Evolutionary conservation across 1,140 invertebrate species (phyloP), one percentile per base, ranked within the genome.

Genomic region (Diachasma alloeum): DNA sequence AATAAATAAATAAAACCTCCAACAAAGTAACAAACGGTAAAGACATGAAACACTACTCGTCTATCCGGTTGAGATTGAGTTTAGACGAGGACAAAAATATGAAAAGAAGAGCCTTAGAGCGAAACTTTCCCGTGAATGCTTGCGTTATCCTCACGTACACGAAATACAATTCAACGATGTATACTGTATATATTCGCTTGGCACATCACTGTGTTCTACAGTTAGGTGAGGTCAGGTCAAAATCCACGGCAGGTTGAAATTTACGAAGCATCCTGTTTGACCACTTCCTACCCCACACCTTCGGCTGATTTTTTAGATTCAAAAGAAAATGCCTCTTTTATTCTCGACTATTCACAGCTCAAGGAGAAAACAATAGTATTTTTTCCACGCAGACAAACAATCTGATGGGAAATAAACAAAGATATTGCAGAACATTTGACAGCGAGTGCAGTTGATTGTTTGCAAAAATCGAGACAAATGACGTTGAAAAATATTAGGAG

Each of bases 201-300:
- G 66, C 19, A 37, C n/a, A 72, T 56, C 48, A 17, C 31, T 31
- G 17, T 22, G 53, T 70, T 74, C 36, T 63, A 66, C 36, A 73
- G 24, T 74, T 63, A 74, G 53, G 53, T 74, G 56, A 74, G 72
- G 53, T 74, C 72, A 74, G 72, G 72, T 74, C 72, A 74, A 66
- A 53, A 72, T 74, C 56, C 46, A 74, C 36, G 22, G 56, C 59
- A 63, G 59, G 19, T 24, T 26, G 19, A 63, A 63, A 63, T 63
- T 63, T 31, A 31, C 59, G 39, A 74, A 74, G 63, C 56, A 42
- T 63, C 72, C 59, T 63, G 59, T 63, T 63, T 63, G 59, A 63
- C 59, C 24, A 19, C 59, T 63, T 63, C 59, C 59, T 63, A 53
- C 48, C 48, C 17, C 5, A 19, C 48, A 53, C n/a, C 11, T 48